phyloP scores from a whole-genome alignment of 2,888 invertebrate genomes.

The Tiphia femorata region DNA sequence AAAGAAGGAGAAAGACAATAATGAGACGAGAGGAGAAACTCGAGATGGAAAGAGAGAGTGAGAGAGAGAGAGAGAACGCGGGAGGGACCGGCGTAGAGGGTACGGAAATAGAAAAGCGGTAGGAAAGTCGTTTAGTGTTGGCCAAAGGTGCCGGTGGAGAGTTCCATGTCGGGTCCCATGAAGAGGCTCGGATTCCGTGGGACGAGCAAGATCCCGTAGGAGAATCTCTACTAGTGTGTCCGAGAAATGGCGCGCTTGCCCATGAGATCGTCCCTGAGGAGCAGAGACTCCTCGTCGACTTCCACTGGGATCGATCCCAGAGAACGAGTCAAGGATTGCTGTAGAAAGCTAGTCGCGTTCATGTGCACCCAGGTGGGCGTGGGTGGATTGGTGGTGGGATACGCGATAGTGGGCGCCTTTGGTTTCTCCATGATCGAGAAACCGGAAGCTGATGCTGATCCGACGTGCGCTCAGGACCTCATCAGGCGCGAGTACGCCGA shows the following conservation, averaged over 20 bases:
- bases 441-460: conserved; percentile 55
- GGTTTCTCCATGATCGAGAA: conserved; percentile 85
- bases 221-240: neutral
- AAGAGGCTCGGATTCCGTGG: neutral
- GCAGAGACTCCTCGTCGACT: conserved; percentile 76
- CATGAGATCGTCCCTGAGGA: conserved; percentile 74
- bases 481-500: conserved; percentile 66
- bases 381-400: conserved; percentile 87
- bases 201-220: neutral
- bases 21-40: neutral
- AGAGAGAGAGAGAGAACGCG: neutral
- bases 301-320: conserved; percentile 77
- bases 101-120: conserved; percentile 48
- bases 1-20: too few species aligned
- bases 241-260: conserved; percentile 57
- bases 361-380: conserved; percentile 93
- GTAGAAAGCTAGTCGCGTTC: conserved; percentile 87
- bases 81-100: conserved; percentile 19
- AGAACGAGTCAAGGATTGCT: conserved; percentile 86
- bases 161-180: conserved; percentile 30
- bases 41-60: neutral
- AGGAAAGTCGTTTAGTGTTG: conserved; percentile 33
- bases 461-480: conserved; percentile 61
- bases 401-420: conserved; percentile 87
- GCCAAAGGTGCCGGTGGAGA: conserved; percentile 29